Percentiles rank a stretch among this genome's conserved stretches.
phyloP scores from a whole-genome alignment of 2,797 vertebrate genomes.

The Rhinichthys osculus region DNA sequence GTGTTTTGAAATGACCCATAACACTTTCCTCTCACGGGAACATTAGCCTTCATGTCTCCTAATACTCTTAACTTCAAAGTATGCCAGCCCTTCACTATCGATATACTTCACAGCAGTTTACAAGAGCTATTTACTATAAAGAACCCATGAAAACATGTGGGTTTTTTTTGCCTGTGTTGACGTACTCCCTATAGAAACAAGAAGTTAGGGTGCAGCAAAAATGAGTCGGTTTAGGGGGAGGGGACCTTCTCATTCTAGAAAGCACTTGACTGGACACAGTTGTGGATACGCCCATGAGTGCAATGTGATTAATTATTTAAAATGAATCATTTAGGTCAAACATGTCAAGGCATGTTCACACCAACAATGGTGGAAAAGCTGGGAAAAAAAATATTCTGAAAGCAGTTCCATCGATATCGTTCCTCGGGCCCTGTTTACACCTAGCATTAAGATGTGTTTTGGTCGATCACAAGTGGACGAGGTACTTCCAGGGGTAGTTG shows the following conservation, averaged over 20 bases:
- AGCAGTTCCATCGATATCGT: neutral
- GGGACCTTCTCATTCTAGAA: neutral
- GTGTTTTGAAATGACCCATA: constrained; percentile 42
- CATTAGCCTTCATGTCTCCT: constrained; percentile 49
- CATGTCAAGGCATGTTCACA: neutral
- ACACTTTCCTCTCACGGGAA: constrained; percentile 45
- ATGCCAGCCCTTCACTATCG: constrained; percentile 27
- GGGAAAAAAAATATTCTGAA: neutral
- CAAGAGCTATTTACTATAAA: constrained; percentile 37
- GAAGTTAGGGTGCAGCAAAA: neutral
- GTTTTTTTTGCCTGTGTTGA: neutral
- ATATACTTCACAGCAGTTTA: constrained; percentile 42
- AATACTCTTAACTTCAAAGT: constrained; percentile 48
- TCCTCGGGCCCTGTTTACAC: neutral
- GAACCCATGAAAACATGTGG: constrained; percentile 2
- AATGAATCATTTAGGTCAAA: neutral
- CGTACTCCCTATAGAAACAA: neutral
- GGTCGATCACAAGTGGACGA: too few species aligned
- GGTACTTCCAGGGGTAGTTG: too few species aligned
- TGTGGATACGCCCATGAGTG: neutral
- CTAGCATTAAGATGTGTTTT: too few species aligned
- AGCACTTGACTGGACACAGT: neutral
- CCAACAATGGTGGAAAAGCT: neutral
- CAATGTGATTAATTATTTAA: neutral
- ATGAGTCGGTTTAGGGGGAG: neutral